These are phyloP conservation scores for Heterodera carotae DNA, from an alignment of 1,140 invertebrate genomes.

Conservation along the genomic window DNA sequence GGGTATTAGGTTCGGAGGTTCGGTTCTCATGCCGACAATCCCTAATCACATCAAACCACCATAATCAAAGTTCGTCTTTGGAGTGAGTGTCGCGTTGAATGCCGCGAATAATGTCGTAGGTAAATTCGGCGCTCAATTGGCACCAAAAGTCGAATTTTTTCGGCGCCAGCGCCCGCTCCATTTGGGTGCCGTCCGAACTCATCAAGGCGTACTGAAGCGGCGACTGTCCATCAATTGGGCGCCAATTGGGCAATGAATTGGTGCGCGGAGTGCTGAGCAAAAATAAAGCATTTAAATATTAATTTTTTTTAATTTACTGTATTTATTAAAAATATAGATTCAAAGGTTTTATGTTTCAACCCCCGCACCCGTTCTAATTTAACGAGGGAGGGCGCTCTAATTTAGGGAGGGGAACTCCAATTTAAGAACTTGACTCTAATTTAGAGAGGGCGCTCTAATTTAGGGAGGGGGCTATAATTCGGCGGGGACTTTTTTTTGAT, in stretches of 20 bases:
- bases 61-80: conserved; percentile 38
- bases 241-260: conserved; percentile 23
- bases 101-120: conserved; percentile 39
- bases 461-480: too few species aligned
- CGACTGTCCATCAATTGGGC: not conserved
- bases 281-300: conserved; percentile 19
- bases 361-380: too few species aligned
- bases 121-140: conserved; percentile 35
- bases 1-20: too few species aligned
- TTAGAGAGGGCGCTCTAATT: too few species aligned
- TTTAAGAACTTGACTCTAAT: too few species aligned
- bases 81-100: conserved; percentile 30
- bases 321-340: too few species aligned
- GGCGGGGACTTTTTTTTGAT: too few species aligned
- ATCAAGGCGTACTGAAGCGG: conserved; percentile 23
- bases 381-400: too few species aligned
- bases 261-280: conserved; percentile 24
- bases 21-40: too few species aligned
- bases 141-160: conserved; percentile 38
- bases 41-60: not conserved
- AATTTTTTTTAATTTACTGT: too few species aligned
- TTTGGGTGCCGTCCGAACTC: not conserved
- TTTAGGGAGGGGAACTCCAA: too few species aligned
- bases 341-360: too few species aligned
- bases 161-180: conserved; percentile 19